Percentiles rank a stretch among this genome's conserved stretches.
Conservation (phyloP, 2,888 invertebrate genomes). For the Monochamus alternatus region DNA sequence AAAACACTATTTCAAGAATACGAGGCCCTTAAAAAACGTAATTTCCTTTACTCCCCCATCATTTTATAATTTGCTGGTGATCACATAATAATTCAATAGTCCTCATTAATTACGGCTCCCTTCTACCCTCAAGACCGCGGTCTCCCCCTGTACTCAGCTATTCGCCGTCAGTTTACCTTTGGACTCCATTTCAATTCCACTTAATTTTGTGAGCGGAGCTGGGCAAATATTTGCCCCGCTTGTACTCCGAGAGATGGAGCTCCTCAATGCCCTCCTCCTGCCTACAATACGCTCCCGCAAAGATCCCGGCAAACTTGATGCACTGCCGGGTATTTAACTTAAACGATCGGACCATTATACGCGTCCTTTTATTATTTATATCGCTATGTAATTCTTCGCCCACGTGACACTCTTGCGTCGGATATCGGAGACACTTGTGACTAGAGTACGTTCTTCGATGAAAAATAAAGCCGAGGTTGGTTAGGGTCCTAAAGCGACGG, state of each 20-base stretch:
- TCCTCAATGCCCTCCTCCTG: constrained; percentile 52
- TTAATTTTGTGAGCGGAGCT: constrained; percentile 72
- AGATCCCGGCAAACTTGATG: constrained; percentile 11
- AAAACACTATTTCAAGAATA: no score
- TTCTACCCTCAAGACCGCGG: constrained; percentile 32
- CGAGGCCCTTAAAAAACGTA: no score
- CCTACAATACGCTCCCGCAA: constrained; percentile 20
- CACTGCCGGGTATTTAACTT: constrained; percentile 33
- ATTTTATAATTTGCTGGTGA: background rate
- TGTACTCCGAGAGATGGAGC: constrained; percentile 65
- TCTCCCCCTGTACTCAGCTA: constrained; percentile 45
- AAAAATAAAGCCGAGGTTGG: no score
- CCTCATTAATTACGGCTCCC: constrained; percentile 1
- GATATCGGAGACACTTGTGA: background rate
- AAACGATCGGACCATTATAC: constrained; percentile 16
- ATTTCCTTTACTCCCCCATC: no score
- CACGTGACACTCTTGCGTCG: background rate
- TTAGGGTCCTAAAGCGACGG: no score
- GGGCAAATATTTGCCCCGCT: constrained; percentile 71
- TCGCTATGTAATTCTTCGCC: background rate
- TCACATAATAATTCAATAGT: background rate
- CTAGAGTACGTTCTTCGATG: no score
- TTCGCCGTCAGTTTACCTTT: constrained; percentile 68
- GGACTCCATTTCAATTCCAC: constrained; percentile 73
- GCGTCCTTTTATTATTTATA: constrained; percentile 1